These are phyloP conservation scores for Pocillopora damicornis DNA, from an alignment of 64 coral and sea anemone species.

Conservation along the genomic window DNA sequence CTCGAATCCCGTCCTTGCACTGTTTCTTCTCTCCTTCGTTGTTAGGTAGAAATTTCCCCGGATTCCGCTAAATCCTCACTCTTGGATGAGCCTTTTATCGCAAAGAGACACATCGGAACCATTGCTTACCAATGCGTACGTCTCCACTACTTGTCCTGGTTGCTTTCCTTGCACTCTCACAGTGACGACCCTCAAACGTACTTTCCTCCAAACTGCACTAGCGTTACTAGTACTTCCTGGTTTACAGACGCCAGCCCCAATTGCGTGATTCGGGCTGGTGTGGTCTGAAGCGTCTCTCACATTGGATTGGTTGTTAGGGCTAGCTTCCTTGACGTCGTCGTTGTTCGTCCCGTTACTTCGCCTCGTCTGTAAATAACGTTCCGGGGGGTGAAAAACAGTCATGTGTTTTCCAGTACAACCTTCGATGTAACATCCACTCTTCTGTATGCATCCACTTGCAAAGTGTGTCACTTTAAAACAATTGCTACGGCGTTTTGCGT, in stretches of 20 bases:
- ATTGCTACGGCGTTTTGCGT: slow-evolving; percentile 31
- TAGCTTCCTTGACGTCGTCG: neutral
- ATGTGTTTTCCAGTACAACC: slow-evolving; percentile 47
- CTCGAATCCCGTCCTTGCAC: neutral
- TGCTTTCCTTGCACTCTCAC: slow-evolving; percentile 31
- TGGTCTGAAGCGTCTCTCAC: neutral
- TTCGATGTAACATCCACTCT: slow-evolving; percentile 38
- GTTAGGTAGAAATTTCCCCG: neutral
- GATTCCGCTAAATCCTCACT: neutral
- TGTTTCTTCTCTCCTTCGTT: neutral
- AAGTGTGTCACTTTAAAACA: slow-evolving; percentile 48
- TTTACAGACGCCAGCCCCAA: neutral
- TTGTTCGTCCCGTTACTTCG: neutral
- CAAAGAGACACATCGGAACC: slow-evolving; percentile 26
- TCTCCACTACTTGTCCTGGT: neutral
- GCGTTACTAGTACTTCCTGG: neutral
- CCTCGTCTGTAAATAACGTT: too few relatives aligned
- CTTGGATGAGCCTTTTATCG: neutral
- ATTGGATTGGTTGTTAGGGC: neutral
- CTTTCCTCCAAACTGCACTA: neutral
- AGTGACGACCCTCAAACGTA: slow-evolving; percentile 26
- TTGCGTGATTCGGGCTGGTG: neutral
- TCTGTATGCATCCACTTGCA: slow-evolving; percentile 22
- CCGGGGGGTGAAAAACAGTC: slow-evolving; percentile 41
- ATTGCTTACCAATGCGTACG: slow-evolving; percentile 20